Base-by-base conservation (phyloP, 2,888 invertebrate genomes). In the Ochropacha duplaris region DNA sequence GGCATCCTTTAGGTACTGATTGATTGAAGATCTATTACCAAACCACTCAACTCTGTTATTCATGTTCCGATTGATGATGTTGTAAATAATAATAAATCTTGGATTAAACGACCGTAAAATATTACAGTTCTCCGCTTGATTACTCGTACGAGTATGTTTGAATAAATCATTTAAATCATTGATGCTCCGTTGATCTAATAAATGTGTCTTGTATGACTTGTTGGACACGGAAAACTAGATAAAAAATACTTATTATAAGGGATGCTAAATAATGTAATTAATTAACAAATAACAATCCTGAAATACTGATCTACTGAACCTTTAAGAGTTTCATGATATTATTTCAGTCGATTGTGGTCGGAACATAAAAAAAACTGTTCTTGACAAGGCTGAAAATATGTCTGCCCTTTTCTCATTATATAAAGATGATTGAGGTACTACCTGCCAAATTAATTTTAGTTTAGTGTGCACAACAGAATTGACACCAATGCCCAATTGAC, bases 1-100 rank as follows among this genome's bases (percentile, higher is more conserved):
- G 63, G 69, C 71, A 77, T 77, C 76, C 76, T 74, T 70, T n/a
- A n/a, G n/a, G n/a, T 64, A 74, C 71, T 59, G 62, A 66, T 69
- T 68, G 65, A 69, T 66, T 44, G 54, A 57, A 31, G 51, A 50
- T 44, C 55, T 49, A 50, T 54, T 50, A 54, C 31, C 31, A 19
- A 52, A 31, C 3, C 31, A 34, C 19, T 52, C 11, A 22, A 19
- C 26, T 19, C 9, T 19, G 19, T 44, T 44, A 44, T 44, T 31
- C 19, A 16, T 16, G 22, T 52, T 31, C 4, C 31, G 2, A 19
- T 51, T 31, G 19, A 14, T 31, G 52, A 16, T 34, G 31, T 50
- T 16, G 26, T 50, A 50, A 24, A 24, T 50, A 16, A 50, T 26
- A n/a, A 50, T 52, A 34, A 52, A 52, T 52, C 52, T 52, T 31